Evolutionary conservation across 1,140 invertebrate species (phyloP), one percentile per base, ranked within the genome.

Genomic region (Oscheius sp.): DNA sequence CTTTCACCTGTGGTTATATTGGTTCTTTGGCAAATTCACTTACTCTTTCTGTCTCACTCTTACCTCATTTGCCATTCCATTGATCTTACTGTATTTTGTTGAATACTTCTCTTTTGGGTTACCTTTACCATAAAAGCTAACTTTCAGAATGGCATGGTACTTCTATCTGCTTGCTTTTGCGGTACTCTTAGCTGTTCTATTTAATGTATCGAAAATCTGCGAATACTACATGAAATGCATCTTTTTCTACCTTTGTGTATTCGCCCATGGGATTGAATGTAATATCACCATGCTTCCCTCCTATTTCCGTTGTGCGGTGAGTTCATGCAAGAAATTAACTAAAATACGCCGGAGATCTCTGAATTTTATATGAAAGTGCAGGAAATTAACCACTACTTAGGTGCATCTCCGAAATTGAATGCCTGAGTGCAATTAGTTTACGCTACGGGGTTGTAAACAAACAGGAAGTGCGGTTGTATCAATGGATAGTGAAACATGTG

Each of bases 81-180:
- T 42, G 10, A n/a, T n/a, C n/a, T n/a, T n/a, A n/a, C n/a, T n/a
- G n/a, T n/a, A n/a, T n/a, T n/a, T n/a, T n/a, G n/a, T n/a, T n/a
- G n/a, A n/a, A n/a, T n/a, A n/a, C n/a, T n/a, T n/a, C n/a, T n/a
- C n/a, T n/a, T n/a, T n/a, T n/a, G n/a, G n/a, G n/a, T n/a, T n/a
- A n/a, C n/a, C n/a, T n/a, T n/a, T n/a, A n/a, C n/a, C n/a, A n/a
- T n/a, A n/a, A n/a, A n/a, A n/a, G 38, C n/a, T 7, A 63, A 63
- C 7, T 63, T 63, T 34, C 36, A 63, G 61, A 10, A 63, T 63
- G 61, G 1, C 31, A n/a, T 63, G 36, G 32, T 63, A n/a, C 28
- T 18, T 63, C 10, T 63, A 36, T 34, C 15, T 63, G 36, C 26
- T 34, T 32, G 10, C 35, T 15, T 29, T 63, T 13, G 28, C 35